phyloP scores from a whole-genome alignment of 2,797 vertebrate species.

The Picus viridis region DNA sequence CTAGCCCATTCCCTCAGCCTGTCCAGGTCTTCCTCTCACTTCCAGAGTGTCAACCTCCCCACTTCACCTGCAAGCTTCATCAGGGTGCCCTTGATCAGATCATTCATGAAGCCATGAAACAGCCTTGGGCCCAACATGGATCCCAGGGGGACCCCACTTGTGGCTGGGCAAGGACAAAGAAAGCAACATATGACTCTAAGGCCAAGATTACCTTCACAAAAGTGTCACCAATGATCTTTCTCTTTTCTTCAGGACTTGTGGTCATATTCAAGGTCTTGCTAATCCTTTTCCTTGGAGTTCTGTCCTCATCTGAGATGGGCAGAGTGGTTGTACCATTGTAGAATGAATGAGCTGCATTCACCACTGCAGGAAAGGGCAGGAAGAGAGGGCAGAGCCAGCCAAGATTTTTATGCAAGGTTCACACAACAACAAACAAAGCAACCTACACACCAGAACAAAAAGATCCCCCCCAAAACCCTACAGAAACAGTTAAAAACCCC shows the following conservation, averaged over 20 bases:
- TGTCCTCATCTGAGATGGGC: constrained; percentile 97
- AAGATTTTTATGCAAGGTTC: not conserved
- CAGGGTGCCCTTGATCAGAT: no score
- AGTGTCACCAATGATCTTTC: constrained; percentile 98
- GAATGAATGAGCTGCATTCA: constrained; percentile 98
- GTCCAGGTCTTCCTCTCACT: no score
- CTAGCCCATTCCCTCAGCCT: no score
- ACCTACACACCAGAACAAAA: no score
- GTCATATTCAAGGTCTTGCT: constrained; percentile 99
- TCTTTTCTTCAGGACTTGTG: constrained; percentile 97
- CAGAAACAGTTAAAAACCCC: not conserved
- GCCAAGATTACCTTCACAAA: constrained; percentile 90
- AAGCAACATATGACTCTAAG: not conserved
- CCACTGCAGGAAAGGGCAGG: constrained; percentile 81
- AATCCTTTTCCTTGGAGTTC: constrained; percentile 96
- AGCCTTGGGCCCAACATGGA: no score
- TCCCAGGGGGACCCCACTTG: no score
- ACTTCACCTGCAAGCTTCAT: no score
- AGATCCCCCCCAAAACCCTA: no score
- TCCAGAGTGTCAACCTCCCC: no score
- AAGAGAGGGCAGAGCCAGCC: not conserved
- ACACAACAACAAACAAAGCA: no score
- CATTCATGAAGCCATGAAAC: no score
- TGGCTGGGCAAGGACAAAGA: no score
- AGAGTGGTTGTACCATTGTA: constrained; percentile 98